phyloP scores from a whole-genome alignment of 2,113 vertebrate species.

The Colistium nudipinnis region DNA sequence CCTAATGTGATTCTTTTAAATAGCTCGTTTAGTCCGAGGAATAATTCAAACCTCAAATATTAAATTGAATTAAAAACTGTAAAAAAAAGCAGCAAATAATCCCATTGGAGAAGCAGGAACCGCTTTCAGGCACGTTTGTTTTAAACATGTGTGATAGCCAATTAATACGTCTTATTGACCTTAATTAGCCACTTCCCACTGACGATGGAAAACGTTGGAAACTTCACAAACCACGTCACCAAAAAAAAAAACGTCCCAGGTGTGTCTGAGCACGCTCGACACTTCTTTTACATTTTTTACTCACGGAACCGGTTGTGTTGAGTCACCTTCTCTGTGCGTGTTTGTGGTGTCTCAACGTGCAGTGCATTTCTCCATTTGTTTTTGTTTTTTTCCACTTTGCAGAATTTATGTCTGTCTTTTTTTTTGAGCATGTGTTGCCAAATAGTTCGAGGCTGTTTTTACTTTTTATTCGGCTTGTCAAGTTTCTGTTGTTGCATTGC shows the following conservation, averaged over 20 bases:
- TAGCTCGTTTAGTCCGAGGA: neutral
- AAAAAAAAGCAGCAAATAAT: neutral
- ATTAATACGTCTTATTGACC: too few relatives aligned
- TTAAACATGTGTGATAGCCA: too few relatives aligned
- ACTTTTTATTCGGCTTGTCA: neutral
- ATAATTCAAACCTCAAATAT: neutral
- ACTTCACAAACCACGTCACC: neutral
- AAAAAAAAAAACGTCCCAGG: neutral
- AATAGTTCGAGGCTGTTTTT: neutral
- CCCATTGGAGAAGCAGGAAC: neutral
- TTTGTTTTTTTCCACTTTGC: neutral
- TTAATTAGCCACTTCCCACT: too few relatives aligned
- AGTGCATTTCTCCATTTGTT: neutral
- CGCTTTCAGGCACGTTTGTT: too few relatives aligned
- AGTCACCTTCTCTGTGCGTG: too few relatives aligned
- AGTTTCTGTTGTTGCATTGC: too few relatives aligned
- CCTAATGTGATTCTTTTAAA: neutral
- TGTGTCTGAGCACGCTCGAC: neutral
- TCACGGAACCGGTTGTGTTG: too few relatives aligned
- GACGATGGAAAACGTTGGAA: too few relatives aligned
- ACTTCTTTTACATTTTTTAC: too few relatives aligned
- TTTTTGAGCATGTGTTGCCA: neutral
- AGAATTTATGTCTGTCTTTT: too few relatives aligned
- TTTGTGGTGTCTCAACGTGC: neutral
- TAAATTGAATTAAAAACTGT: neutral